Conservation (phyloP, 2,113 vertebrate species). For the Perognathus longimembris region DNA sequence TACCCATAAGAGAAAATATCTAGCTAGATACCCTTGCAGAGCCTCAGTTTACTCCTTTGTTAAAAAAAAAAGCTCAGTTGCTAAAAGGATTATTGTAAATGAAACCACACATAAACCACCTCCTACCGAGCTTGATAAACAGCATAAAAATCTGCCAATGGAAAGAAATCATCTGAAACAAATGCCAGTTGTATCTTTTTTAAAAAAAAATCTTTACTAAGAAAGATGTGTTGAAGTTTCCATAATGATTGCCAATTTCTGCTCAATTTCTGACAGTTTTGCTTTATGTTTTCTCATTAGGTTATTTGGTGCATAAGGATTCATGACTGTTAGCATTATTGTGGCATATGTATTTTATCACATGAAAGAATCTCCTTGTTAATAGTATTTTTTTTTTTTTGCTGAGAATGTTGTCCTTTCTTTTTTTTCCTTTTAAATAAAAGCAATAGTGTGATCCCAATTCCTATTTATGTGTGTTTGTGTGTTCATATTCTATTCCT, state of each 20-base stretch:
- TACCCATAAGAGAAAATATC: background rate
- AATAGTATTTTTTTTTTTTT: background rate
- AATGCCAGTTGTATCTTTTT: background rate
- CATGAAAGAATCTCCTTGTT: background rate
- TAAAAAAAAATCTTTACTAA: no score
- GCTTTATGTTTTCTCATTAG: slow-evolving; percentile 11
- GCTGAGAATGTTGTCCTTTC: background rate
- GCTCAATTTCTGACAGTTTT: background rate
- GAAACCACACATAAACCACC: background rate
- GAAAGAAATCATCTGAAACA: background rate
- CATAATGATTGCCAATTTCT: background rate
- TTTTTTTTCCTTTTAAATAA: background rate
- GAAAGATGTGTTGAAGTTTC: background rate
- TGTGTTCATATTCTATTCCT: background rate
- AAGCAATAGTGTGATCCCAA: background rate
- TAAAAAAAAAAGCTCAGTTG: background rate
- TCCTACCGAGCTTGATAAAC: background rate
- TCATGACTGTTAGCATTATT: background rate
- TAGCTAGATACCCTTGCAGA: background rate
- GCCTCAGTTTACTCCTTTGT: slow-evolving; percentile 4
- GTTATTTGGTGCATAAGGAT: slow-evolving; percentile 35
- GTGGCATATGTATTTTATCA: background rate
- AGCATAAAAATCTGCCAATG: background rate
- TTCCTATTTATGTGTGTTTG: background rate
- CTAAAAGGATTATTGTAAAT: background rate